Conservation (phyloP, 2,113 vertebrate genomes). For the Pterocles orientalis region DNA sequence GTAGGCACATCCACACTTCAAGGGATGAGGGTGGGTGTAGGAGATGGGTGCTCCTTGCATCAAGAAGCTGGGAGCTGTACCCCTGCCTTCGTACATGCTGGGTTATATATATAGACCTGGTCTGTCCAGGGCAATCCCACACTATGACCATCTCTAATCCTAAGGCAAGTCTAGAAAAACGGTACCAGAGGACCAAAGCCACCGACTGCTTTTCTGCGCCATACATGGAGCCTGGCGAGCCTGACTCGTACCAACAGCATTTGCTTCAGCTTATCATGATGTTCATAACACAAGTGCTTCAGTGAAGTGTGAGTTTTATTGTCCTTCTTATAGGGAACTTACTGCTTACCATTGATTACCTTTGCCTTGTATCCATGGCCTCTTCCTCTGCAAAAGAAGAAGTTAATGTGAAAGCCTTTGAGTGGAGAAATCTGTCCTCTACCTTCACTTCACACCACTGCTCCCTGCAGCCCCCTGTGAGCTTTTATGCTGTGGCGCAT, state of each 20-base stretch:
- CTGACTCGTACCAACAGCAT: background rate
- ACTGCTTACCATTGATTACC: background rate
- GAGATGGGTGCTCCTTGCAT: background rate
- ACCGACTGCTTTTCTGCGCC: background rate
- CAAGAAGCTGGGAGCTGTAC: background rate
- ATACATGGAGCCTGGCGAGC: rapidly evolving
- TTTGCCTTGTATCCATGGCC: background rate
- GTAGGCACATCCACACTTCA: background rate
- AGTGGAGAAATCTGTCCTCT: background rate
- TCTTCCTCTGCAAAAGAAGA: background rate
- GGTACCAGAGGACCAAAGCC: background rate
- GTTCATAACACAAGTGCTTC: background rate
- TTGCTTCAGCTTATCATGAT: background rate
- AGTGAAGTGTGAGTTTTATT: background rate
- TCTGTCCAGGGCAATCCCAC: background rate
- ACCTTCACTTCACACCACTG: background rate
- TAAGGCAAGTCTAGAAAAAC: background rate
- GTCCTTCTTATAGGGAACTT: background rate
- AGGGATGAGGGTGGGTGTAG: background rate
- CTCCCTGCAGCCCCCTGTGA: background rate
- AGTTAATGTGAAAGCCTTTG: background rate
- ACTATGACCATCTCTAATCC: background rate
- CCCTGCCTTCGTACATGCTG: background rate
- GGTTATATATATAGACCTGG: background rate
- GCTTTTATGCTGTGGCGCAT: background rate